A percentile compares a stretch with the other conserved stretches of the same genome.
Conservation (phyloP, 2,888 invertebrate genomes). For the Campoletis raptor region DNA sequence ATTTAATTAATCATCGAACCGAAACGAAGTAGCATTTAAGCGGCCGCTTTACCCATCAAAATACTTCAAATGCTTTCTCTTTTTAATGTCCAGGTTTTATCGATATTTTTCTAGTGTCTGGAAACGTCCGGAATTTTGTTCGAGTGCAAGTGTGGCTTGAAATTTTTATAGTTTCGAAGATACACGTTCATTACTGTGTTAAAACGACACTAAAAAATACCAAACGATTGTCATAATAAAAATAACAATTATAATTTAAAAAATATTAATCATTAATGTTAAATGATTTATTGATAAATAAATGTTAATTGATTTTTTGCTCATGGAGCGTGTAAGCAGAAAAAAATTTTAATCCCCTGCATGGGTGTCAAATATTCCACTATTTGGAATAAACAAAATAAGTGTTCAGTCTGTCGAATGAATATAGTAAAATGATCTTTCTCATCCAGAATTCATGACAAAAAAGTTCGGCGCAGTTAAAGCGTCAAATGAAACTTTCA, state of each 20-base stretch:
- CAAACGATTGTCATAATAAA: not conserved
- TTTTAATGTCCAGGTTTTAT: constrained; percentile 65
- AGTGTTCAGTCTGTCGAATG: not conserved
- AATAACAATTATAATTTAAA: not conserved
- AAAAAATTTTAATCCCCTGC: not conserved
- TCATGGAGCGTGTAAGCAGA: too few species aligned
- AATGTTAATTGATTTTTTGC: not conserved
- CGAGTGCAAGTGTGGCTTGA: constrained; percentile 7
- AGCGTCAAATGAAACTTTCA: constrained; percentile 12
- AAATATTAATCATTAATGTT: not conserved
- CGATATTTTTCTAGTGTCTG: constrained; percentile 27
- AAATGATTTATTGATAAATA: too few species aligned
- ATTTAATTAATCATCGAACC: constrained; percentile 53
- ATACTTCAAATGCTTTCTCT: constrained; percentile 69
- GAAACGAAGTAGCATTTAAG: constrained; percentile 49
- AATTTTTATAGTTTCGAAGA: not conserved
- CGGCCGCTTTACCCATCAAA: constrained; percentile 53
- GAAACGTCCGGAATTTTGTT: not conserved
- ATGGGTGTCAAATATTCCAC: not conserved
- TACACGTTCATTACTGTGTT: not conserved
- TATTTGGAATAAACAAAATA: not conserved
- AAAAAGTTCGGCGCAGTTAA: constrained; percentile 1
- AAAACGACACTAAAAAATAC: not conserved
- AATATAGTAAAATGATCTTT: not conserved
- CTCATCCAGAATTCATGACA: not conserved